A percentile compares a stretch with the other conserved stretches of the same genome.
Conservation (phyloP, 2,113 vertebrate genomes). For the Chaetodon trifascialis region DNA sequence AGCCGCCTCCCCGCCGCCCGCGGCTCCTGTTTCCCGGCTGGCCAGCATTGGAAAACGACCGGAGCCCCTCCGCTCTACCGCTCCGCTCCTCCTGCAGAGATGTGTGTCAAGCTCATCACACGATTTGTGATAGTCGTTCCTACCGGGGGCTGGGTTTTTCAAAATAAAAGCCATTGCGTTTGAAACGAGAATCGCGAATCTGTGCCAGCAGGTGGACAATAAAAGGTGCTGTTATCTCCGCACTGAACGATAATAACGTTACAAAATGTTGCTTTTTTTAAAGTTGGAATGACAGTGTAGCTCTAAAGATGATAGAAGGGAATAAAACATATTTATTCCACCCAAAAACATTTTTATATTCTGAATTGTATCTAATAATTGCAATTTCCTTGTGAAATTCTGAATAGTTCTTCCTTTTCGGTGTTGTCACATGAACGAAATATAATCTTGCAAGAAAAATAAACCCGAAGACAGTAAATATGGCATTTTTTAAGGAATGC, state of each 20-base stretch:
- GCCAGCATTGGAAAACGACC: slow-evolving; percentile 65
- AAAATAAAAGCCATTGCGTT: slow-evolving; percentile 36
- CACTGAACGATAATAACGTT: too few relatives aligned
- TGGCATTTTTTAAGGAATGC: too few relatives aligned
- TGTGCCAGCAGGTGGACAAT: too few relatives aligned
- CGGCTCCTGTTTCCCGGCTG: slow-evolving; percentile 58
- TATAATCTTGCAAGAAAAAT: background rate
- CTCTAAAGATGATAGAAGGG: too few relatives aligned
- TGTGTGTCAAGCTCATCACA: background rate
- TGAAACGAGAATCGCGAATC: too few relatives aligned
- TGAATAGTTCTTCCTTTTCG: background rate
- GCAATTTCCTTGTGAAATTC: background rate
- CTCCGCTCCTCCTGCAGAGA: background rate
- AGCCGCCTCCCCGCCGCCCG: slow-evolving; percentile 29
- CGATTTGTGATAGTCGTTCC: background rate
- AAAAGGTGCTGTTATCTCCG: too few relatives aligned
- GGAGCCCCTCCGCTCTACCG: slow-evolving; percentile 19
- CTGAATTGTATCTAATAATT: background rate
- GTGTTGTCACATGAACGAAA: background rate
- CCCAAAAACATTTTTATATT: too few relatives aligned
- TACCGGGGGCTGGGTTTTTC: background rate
- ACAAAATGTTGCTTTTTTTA: too few relatives aligned
- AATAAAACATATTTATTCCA: too few relatives aligned
- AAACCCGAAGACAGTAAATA: too few relatives aligned
- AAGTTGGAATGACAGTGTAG: too few relatives aligned